Percentiles rank a stretch among this genome's conserved stretches.
phyloP scores from a whole-genome alignment of 2,113 vertebrate species.

The Antennarius striatus region DNA sequence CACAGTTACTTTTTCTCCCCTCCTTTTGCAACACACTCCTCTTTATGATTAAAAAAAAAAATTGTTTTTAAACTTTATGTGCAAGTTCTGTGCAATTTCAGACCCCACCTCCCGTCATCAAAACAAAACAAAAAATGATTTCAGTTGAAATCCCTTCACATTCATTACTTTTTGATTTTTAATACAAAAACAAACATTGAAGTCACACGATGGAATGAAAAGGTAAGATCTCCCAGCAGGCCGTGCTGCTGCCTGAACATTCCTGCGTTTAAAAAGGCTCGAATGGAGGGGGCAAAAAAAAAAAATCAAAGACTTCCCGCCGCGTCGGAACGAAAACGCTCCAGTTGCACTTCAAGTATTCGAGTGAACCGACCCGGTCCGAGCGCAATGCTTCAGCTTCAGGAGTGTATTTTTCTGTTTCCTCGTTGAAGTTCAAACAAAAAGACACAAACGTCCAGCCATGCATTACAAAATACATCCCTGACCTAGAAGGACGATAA shows the following conservation, averaged over 20 bases:
- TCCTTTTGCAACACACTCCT: slow-evolving; percentile 56
- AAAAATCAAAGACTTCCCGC: slow-evolving; percentile 27
- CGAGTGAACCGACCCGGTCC: slow-evolving; percentile 39
- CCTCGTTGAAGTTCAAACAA: slow-evolving; percentile 42
- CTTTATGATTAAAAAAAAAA: slow-evolving; percentile 27
- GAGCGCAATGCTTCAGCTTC: slow-evolving; percentile 48
- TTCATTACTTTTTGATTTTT: slow-evolving; percentile 51
- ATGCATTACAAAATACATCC: slow-evolving; percentile 70
- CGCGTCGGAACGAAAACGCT: slow-evolving; percentile 50
- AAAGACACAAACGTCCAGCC: slow-evolving; percentile 61
- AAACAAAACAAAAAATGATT: slow-evolving; percentile 54
- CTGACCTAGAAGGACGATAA: slow-evolving; percentile 51
- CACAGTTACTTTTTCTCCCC: slow-evolving; percentile 52
- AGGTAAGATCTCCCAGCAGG: slow-evolving; percentile 62
- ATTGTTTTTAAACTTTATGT: slow-evolving; percentile 62
- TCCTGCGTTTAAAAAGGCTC: slow-evolving; percentile 44
- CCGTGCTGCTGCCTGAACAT: slow-evolving; percentile 61
- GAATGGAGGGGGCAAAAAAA: slow-evolving; percentile 18
- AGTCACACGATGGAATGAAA: slow-evolving; percentile 73
- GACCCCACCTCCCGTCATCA: slow-evolving; percentile 40
- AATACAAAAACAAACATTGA: slow-evolving; percentile 24
- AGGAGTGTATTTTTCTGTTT: slow-evolving; percentile 45
- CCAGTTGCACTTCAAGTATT: slow-evolving; percentile 77
- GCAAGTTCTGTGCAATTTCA: slow-evolving; percentile 78
- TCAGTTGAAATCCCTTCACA: slow-evolving; percentile 70